Evolutionary conservation across 2,888 invertebrate genomes (phyloP).

Genomic region (Drosophila mercatorum): DNA sequence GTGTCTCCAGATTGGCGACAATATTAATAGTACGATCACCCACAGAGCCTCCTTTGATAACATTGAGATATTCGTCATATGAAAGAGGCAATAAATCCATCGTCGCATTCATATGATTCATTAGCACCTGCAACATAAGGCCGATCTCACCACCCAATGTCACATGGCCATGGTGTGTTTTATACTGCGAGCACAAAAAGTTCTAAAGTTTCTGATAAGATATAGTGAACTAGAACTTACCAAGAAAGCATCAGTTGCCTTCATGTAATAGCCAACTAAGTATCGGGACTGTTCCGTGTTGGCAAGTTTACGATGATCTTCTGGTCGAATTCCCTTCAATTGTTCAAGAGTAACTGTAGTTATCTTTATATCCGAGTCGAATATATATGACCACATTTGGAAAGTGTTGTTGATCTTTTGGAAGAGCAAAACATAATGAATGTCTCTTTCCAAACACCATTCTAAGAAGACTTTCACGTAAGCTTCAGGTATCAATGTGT

Average conservation of each 20-base stretch:
- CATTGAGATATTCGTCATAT: background rate
- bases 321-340: background rate
- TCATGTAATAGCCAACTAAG: background rate
- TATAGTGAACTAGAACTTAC: slow-evolving; percentile 5
- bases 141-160: slow-evolving; percentile 28
- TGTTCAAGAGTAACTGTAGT: background rate
- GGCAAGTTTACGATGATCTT: background rate
- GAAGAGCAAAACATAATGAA: background rate
- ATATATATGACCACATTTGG: slow-evolving; percentile 17
- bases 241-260: slow-evolving; percentile 5
- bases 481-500: background rate
- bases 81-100: slow-evolving; percentile 11
- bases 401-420: background rate
- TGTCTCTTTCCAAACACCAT: slow-evolving; percentile 7
- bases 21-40: background rate
- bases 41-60: background rate
- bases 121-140: slow-evolving; percentile 10
- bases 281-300: background rate
- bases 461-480: slow-evolving; percentile 1
- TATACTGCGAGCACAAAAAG: slow-evolving; percentile 10
- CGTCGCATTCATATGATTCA: slow-evolving; percentile 10
- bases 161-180: background rate
- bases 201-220: no score
- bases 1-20: background rate
- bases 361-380: background rate